A percentile compares a stretch with the other conserved stretches of the same genome.
Evolutionary conservation across 2,113 vertebrate genomes (phyloP).

Genomic region (Bucco capensis): DNA sequence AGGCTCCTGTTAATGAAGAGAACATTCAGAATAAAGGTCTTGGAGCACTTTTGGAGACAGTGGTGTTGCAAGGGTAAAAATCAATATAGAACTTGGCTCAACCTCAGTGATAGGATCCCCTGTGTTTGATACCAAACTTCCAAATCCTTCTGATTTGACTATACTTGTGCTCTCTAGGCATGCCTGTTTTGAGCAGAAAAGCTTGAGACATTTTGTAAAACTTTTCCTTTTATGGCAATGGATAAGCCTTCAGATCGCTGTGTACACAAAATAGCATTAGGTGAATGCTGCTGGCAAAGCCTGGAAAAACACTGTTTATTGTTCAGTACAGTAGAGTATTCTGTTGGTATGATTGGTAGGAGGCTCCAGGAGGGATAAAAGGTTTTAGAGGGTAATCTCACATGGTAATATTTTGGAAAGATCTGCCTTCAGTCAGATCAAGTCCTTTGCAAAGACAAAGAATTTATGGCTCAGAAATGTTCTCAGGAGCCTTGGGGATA

Average conservation of each 20-base stretch:
- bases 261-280: neutral
- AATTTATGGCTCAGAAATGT: neutral
- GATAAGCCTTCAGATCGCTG: neutral
- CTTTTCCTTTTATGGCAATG: neutral
- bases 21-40: neutral
- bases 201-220: neutral
- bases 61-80: neutral
- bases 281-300: neutral
- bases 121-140: neutral
- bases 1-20: neutral
- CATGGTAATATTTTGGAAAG: neutral
- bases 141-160: neutral
- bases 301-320: neutral
- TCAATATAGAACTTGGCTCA: neutral
- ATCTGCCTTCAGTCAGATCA: neutral
- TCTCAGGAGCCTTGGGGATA: slow-evolving; percentile 17
- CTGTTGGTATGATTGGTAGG: neutral
- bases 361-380: neutral
- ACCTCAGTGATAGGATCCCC: neutral
- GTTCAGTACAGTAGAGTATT: neutral
- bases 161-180: neutral
- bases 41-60: neutral
- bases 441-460: neutral
- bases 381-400: neutral
- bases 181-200: neutral